These are phyloP conservation scores for Dipodomys merriami DNA, from an alignment of 2,113 vertebrate species.

Conservation along the genomic window DNA sequence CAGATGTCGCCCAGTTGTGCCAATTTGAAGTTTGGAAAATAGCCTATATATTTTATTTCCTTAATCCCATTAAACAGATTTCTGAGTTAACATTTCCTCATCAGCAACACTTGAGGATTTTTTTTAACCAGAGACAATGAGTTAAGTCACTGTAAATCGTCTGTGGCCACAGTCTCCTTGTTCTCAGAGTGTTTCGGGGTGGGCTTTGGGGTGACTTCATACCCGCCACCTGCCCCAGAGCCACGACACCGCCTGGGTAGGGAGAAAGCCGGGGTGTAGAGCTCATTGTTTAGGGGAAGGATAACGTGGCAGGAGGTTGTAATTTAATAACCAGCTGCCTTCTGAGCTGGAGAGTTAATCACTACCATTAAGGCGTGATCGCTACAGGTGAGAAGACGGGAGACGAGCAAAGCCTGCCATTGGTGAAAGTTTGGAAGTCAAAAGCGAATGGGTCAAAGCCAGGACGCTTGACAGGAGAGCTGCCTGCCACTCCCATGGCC, in stretches of 20 bases:
- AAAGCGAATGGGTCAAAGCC: slow-evolving; percentile 42
- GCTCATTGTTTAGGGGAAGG: slow-evolving; percentile 52
- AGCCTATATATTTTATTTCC: slow-evolving; percentile 10
- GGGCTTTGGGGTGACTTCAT: background rate
- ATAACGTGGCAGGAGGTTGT: slow-evolving; percentile 59
- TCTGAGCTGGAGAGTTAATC: slow-evolving; percentile 66
- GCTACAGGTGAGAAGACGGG: slow-evolving; percentile 81
- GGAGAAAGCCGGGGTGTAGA: background rate
- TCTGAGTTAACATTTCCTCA: slow-evolving; percentile 48
- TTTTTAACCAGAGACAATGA: slow-evolving; percentile 20
- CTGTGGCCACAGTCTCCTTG: background rate
- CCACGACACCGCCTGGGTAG: accelerated
- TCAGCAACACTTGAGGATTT: slow-evolving; percentile 1
- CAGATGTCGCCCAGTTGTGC: slow-evolving; percentile 55
- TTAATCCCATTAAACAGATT: slow-evolving; percentile 62
- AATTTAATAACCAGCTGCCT: slow-evolving; percentile 79
- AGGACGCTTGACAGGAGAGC: background rate
- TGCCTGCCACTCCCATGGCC: background rate
- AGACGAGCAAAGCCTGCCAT: slow-evolving; percentile 47
- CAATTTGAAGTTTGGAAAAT: slow-evolving; percentile 60
- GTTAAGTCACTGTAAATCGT: background rate
- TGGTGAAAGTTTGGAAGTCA: slow-evolving; percentile 32
- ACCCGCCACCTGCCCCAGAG: slow-evolving; percentile 35
- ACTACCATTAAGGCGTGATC: slow-evolving; percentile 79
- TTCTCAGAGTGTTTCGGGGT: background rate